Evolutionary conservation across 2,113 vertebrate species (phyloP), one percentile per base, ranked within the genome.

Genomic region (Grammomys dolichurus): DNA sequence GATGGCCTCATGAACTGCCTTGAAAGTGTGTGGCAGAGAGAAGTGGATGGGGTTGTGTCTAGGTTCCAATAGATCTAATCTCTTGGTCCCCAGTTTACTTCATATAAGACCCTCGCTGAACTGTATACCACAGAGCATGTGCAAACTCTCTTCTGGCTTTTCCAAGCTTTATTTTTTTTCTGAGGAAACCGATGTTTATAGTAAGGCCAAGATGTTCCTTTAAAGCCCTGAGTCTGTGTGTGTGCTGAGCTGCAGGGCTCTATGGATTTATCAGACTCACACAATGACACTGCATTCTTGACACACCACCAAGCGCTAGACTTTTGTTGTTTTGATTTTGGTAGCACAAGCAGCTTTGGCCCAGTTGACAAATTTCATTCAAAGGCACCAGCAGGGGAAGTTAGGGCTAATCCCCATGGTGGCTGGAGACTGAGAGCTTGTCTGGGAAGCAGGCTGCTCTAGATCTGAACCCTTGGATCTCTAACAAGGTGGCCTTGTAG

Each of bases 321-420:
- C 77, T 96, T 96, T 95, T 97, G 97, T 91, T 97, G 96, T 97
- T 90, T 97, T 78, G 46, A 56, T 92, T 97, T 96, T 97, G 95
- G 95, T 96, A 96, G 56, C 70, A 31, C 86, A 1, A 88, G 65
- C 84, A 94, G 31, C 56, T 60, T 91, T 51, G 24, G n/a, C 0
- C 0, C 95, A 77, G 43, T 82, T 85, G 58, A 93, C 84, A 78
- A 96, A 91, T 94, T 94, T 95, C 96, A 72, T 87, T 70, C 76
- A 85, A 86, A 94, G 51, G 81, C 63, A 93, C 28, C 72, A 11
- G 72, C 85, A 67, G 91, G 95, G 19, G 69, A 97, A 87, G 73
- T 8, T 26, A 48, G 84, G 80, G 7, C 58, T 4, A 0, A 12
- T n/a, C 51, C 13, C 28, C 0, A 40, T 87, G 89, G 96, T 98